Percentiles rank a stretch among this genome's conserved stretches.
Evolutionary conservation across 2,888 invertebrate genomes (phyloP).

Genomic region (Plagodis pulveraria): DNA sequence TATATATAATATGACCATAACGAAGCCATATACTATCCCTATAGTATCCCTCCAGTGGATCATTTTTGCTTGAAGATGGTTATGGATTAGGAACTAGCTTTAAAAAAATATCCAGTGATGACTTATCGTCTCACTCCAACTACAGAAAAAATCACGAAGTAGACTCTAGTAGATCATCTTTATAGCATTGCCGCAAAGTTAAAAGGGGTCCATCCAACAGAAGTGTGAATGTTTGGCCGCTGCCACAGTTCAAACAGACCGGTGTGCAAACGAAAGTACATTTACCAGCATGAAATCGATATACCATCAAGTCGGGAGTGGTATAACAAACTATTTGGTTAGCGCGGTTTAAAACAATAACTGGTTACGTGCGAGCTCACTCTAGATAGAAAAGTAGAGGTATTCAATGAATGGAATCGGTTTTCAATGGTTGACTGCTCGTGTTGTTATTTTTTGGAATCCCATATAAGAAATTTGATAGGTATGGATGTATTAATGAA

Average conservation of each 20-base stretch:
- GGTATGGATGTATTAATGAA: background rate
- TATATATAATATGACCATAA: no score
- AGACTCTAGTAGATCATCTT: no score
- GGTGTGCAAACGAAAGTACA: slow-evolving; percentile 41
- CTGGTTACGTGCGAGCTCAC: slow-evolving; percentile 13
- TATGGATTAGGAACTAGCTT: no score
- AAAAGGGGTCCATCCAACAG: slow-evolving; percentile 43
- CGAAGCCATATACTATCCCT: no score
- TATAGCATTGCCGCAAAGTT: slow-evolving; percentile 15
- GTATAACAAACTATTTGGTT: slow-evolving; percentile 29
- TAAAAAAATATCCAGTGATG: no score
- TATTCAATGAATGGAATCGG: slow-evolving; percentile 12
- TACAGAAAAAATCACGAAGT: no score
- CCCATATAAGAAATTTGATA: slow-evolving; percentile 7
- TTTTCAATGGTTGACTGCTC: slow-evolving; percentile 1
- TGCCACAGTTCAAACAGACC: slow-evolving; percentile 43
- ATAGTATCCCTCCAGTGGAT: no score
- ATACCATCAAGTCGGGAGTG: slow-evolving; percentile 35
- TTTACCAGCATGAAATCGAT: slow-evolving; percentile 54
- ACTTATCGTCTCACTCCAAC: no score
- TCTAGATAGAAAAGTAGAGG: slow-evolving; percentile 1
- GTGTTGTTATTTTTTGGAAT: slow-evolving; percentile 3
- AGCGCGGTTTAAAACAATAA: slow-evolving; percentile 28
- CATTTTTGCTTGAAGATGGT: no score
- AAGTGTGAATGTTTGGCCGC: slow-evolving; percentile 61